Evolutionary conservation across 2,797 vertebrate genomes (phyloP).

Genomic region (Crax fasciolata): DNA sequence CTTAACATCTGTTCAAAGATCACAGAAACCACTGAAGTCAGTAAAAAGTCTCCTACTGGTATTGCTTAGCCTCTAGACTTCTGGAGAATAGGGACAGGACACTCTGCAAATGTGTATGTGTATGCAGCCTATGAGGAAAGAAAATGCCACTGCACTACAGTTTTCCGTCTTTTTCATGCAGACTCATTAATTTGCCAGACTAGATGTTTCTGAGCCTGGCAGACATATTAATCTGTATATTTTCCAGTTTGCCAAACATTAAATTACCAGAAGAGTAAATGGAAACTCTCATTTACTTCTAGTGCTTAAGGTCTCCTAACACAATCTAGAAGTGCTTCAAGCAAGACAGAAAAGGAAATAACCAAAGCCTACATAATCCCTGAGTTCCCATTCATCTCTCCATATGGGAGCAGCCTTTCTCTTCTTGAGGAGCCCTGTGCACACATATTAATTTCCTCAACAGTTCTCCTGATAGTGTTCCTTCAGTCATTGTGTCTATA

Average conservation of each 20-base stretch:
- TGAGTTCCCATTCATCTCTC: constrained; percentile 49
- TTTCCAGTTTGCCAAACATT: constrained; percentile 74
- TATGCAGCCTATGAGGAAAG: not conserved
- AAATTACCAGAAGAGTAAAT: constrained; percentile 74
- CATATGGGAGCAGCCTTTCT: constrained; percentile 24
- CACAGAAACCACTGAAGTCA: not conserved
- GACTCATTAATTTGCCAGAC: constrained; percentile 45
- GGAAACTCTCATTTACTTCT: constrained; percentile 66
- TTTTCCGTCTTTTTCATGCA: not conserved
- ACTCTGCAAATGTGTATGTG: not conserved
- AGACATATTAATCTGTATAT: constrained; percentile 73
- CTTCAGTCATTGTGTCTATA: constrained; percentile 9
- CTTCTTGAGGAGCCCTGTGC: constrained; percentile 34
- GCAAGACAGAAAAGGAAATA: constrained; percentile 63
- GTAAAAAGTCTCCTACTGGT: not conserved
- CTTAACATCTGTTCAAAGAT: not conserved
- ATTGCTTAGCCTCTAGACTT: not conserved
- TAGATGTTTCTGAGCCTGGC: constrained; percentile 47
- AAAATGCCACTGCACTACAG: not conserved
- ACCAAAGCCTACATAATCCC: constrained; percentile 20
- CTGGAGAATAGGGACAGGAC: not conserved
- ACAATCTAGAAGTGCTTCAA: constrained; percentile 61
- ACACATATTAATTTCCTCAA: constrained; percentile 54
- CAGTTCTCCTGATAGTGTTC: constrained; percentile 47
- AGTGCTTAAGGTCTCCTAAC: constrained; percentile 47